These are phyloP conservation scores for Microcebus griseorufus DNA, from an alignment of 2,113 vertebrate species.

Conservation along the genomic window DNA sequence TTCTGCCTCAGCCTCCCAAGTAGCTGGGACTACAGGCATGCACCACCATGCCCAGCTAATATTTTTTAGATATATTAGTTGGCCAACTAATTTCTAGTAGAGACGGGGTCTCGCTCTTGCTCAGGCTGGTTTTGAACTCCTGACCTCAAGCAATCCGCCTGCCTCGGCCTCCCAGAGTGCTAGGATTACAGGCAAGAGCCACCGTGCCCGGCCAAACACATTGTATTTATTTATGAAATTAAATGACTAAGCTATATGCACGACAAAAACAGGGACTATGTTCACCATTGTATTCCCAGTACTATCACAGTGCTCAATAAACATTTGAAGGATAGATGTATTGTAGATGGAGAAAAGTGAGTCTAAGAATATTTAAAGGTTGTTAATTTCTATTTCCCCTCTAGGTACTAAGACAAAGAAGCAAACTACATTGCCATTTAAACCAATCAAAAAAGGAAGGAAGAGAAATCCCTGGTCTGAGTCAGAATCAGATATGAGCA, in stretches of 20 bases:
- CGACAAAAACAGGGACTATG: not conserved
- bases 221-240: not conserved
- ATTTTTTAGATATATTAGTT: too few relatives aligned
- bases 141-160: too few relatives aligned
- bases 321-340: not conserved
- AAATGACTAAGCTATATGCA: not conserved
- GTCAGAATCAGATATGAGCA: slow-evolving; percentile 83
- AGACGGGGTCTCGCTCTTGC: too few relatives aligned
- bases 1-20: too few relatives aligned
- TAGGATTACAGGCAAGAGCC: too few relatives aligned
- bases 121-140: too few relatives aligned
- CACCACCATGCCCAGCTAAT: too few relatives aligned
- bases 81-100: too few relatives aligned
- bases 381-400: slow-evolving; percentile 23
- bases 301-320: not conserved
- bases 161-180: too few relatives aligned
- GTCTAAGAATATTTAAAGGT: not conserved
- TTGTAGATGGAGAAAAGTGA: not conserved
- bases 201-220: not conserved
- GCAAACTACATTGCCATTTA: slow-evolving; percentile 93
- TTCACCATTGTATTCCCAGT: not conserved
- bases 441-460: slow-evolving; percentile 86
- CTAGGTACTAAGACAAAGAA: slow-evolving; percentile 84
- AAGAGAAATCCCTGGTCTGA: slow-evolving; percentile 89
- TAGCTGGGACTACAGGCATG: too few relatives aligned